A percentile compares a stretch with the other conserved stretches of the same genome.
phyloP scores from a whole-genome alignment of 2,888 invertebrate genomes.

The Dynastes maya region DNA sequence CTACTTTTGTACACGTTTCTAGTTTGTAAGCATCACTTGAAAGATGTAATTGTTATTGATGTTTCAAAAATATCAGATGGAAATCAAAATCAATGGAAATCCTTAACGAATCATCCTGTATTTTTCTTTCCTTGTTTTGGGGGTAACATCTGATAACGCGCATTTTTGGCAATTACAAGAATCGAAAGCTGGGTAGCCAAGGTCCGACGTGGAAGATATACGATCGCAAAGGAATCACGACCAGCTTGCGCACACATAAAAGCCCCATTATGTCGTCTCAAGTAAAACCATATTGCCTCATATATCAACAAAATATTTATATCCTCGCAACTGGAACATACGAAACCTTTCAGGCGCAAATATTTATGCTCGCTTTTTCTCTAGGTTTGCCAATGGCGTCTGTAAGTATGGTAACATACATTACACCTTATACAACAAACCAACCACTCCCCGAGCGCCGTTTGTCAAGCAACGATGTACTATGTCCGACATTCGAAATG shows the following conservation, averaged over 20 bases:
- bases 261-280: conserved; percentile 34
- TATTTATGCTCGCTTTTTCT: conserved; percentile 41
- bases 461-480: neutral
- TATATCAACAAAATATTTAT: conserved; percentile 43
- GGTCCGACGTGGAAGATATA: neutral
- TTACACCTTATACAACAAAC: conserved; percentile 13
- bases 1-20: too few species aligned
- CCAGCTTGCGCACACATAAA: conserved; percentile 24
- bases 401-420: neutral
- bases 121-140: too few species aligned
- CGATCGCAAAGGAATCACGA: conserved; percentile 9
- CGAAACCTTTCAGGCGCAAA: conserved; percentile 39
- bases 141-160: neutral
- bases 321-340: conserved; percentile 40
- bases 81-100: too few species aligned
- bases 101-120: too few species aligned
- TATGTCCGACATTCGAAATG: too few species aligned
- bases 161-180: conserved; percentile 11
- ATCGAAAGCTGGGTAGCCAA: conserved; percentile 5
- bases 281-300: conserved; percentile 43
- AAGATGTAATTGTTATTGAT: too few species aligned
- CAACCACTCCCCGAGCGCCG: neutral
- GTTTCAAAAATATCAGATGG: too few species aligned
- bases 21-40: too few species aligned
- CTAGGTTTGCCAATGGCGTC: neutral